Evolutionary conservation across 2,888 invertebrate genomes (phyloP), one percentile per base, ranked within the genome.

Genomic region (Timandra comae): DNA sequence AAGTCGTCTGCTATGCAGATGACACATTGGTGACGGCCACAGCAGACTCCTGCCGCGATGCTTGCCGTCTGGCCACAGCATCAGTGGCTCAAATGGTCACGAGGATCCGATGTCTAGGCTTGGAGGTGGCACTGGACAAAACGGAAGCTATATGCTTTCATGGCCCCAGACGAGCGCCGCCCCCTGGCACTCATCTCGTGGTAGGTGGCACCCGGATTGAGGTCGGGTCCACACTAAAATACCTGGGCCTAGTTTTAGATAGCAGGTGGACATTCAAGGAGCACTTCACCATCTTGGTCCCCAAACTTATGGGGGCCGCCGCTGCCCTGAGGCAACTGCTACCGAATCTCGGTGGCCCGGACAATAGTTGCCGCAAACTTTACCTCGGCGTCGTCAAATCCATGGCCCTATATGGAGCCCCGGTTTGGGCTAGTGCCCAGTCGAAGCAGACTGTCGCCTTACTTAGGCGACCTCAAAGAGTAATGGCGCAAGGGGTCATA

Each of bases 1-100:
- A 6, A 5, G 23, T 45, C 0, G 26, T 30, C 1, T 52, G 45
- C 8, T 49, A 51, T 23, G 49, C 50, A 0, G 48, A 51, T 27
- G 45, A 49, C 37, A 52, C 46, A 0, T 30, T 49, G 1, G 41
- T 45, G 0, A 19, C 26, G 1, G 34, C 39, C 1, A 19, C 27
- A 2, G 45, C 5, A 8, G 3, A 12, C 1, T 33, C 24, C 12
- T 1, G 27, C 7, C 31, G 30, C 2, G 45, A n/a, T n/a, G n/a
- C n/a, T n/a, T n/a, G n/a, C n/a, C n/a, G n/a, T n/a, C n/a, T n/a
- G n/a, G n/a, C 41, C 1, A 35, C 43, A 7, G 39, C 41, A 2
- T 40, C 35, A 0, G 40, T 35, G 1, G 37, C 40, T 1, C 12
- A 24, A 1, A 35, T 43, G 0, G 34, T 45, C 0, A 16, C 10